phyloP scores from a whole-genome alignment of 2,888 invertebrate genomes.

The Cyaniris semiargus region DNA sequence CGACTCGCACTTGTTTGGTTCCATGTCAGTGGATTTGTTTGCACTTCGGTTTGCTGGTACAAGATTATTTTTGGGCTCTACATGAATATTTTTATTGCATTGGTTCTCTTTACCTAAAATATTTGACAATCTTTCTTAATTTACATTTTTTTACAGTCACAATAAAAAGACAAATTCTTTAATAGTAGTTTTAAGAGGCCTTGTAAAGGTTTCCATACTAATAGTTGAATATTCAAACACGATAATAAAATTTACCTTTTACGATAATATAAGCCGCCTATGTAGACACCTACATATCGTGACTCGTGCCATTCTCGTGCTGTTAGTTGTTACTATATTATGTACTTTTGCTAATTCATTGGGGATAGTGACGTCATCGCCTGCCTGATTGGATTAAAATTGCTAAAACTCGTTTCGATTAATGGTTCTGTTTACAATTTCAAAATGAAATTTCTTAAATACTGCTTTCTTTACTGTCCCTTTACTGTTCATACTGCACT shows the following conservation, averaged over 20 bases:
- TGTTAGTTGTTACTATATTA: conserved; percentile 5
- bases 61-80: not conserved
- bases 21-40: not conserved
- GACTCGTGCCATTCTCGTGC: too few species aligned
- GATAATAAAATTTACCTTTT: conserved; percentile 29
- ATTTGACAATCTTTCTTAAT: not conserved
- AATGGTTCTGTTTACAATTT: not conserved
- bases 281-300: conserved; percentile 7
- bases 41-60: not conserved
- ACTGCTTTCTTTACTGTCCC: too few species aligned
- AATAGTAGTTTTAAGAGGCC: not conserved
- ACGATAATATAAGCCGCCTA: not conserved
- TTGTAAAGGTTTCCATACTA: conserved; percentile 13
- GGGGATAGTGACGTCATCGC: conserved; percentile 11
- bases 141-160: not conserved
- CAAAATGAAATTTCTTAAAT: not conserved
- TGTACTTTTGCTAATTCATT: not conserved
- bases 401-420: not conserved
- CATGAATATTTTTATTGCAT: not conserved
- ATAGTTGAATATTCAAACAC: conserved; percentile 25
- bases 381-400: not conserved
- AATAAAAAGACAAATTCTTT: not conserved
- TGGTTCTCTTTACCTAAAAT: not conserved
- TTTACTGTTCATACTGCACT: too few species aligned
- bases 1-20: too few species aligned